A percentile compares a stretch with the other conserved stretches of the same genome.
Conservation (phyloP, 2,797 vertebrate species). For the Calcarius lapponicus region DNA sequence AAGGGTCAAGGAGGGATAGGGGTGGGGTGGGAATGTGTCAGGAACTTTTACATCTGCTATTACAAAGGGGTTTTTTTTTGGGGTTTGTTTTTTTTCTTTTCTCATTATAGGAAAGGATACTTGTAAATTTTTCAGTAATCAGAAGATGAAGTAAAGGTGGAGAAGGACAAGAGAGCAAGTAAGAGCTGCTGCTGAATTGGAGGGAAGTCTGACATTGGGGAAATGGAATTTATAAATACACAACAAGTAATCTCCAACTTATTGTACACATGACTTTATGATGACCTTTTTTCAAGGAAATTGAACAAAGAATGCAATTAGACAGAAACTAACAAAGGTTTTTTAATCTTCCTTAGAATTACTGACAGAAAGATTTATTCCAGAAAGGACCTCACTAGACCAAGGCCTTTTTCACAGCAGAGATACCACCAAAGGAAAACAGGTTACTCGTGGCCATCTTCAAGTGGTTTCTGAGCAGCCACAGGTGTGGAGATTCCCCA, state of each 20-base stretch:
- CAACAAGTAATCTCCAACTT: not conserved
- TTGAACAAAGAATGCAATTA: not conserved
- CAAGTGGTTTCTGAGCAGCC: not conserved
- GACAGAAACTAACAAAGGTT: not conserved
- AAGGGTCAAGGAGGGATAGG: not conserved
- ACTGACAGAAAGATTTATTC: no score
- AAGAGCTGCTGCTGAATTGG: not conserved
- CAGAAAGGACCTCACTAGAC: not conserved
- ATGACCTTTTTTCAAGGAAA: not conserved
- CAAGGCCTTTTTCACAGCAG: not conserved
- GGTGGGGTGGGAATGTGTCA: accelerated
- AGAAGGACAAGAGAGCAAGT: not conserved
- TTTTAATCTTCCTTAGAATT: no score
- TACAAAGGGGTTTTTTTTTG: not conserved
- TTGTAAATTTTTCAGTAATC: not conserved
- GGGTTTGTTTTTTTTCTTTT: no score
- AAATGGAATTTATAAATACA: not conserved
- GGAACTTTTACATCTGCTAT: accelerated
- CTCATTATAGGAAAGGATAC: not conserved
- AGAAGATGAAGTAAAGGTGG: not conserved
- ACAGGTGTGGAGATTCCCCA: not conserved
- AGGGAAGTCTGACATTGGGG: accelerated
- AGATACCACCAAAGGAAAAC: accelerated
- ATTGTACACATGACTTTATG: not conserved
- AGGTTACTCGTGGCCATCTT: not conserved